These are phyloP conservation scores for Alaudala cheleensis DNA, from an alignment of 2,113 vertebrate genomes.

Conservation along the genomic window DNA sequence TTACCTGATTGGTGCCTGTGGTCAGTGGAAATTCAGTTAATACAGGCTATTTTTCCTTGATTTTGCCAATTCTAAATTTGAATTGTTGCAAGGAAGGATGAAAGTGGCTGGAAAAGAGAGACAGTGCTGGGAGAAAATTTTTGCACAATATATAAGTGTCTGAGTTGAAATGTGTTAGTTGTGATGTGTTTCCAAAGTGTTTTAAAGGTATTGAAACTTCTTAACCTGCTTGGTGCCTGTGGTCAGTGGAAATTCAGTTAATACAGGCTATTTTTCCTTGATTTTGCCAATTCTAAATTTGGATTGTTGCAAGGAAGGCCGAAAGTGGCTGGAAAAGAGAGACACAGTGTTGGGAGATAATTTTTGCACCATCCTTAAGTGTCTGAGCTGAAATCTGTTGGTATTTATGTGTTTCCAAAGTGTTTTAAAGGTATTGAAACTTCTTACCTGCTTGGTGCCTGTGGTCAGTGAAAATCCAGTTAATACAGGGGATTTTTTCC, in stretches of 20 bases:
- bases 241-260: background rate
- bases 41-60: rapidly evolving
- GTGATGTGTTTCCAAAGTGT: background rate
- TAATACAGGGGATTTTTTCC: rapidly evolving
- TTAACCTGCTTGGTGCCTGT: background rate
- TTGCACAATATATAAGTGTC: no score
- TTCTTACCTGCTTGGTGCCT: background rate
- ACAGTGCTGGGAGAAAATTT: no score
- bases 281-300: background rate
- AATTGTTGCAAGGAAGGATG: background rate
- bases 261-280: rapidly evolving
- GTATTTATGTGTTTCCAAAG: background rate
- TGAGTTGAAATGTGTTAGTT: background rate
- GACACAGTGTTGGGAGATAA: rapidly evolving
- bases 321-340: background rate
- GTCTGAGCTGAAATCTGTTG: background rate
- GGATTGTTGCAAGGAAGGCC: background rate
- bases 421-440: background rate
- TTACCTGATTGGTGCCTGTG: background rate
- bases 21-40: background rate
- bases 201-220: background rate
- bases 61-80: background rate
- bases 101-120: background rate
- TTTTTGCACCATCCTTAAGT: background rate
- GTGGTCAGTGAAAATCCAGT: background rate